Evolutionary conservation across 2,888 invertebrate genomes (phyloP), one percentile per base, ranked within the genome.

Genomic region (Xiphydria camelus): DNA sequence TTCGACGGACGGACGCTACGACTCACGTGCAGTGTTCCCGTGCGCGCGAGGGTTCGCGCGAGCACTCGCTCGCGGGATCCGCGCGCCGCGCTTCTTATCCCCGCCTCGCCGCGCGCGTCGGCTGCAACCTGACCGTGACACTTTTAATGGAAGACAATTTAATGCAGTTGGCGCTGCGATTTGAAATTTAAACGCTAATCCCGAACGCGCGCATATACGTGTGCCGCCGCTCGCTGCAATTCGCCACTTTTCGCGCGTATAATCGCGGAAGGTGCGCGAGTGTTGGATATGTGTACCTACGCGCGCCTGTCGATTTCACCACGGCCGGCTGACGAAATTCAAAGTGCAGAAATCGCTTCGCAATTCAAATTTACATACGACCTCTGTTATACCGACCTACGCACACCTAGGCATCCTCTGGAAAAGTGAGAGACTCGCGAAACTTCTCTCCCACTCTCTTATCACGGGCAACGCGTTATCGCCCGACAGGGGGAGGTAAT

Each of bases 121-220:
- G 47, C 47, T 23, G 38, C 36, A 51, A 44, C 44, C 50, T 61
- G 72, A 65, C 73, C 73, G 67, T 73, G 73, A 73, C 73, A 72
- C 70, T 71, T 70, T 68, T 68, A 73, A 71, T 71, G 66, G 66
- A 64, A 68, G 71, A 72, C 68, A 70, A 73, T 70, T 72, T 61
- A 60, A 67, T 65, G 65, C 72, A 62, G 65, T 62, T 55, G 62
- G 55, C 55, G 62, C 59, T 59, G 63, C 66, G 64, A 68, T 69
- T 70, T 66, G 62, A 68, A 70, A 68, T 68, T 69, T 65, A 63
- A 66, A 63, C 58, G 47, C 55, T 62, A 63, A 59, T 65, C 59
- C 57, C 51, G 35, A 41, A 41, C 46, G 45, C 52, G 53, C 39
- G 19, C 17, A 14, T 17, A 21, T 5, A 37, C 21, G 10, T 23